phyloP scores from a whole-genome alignment of 1,140 invertebrate genomes.

The Euwallacea fornicatus region DNA sequence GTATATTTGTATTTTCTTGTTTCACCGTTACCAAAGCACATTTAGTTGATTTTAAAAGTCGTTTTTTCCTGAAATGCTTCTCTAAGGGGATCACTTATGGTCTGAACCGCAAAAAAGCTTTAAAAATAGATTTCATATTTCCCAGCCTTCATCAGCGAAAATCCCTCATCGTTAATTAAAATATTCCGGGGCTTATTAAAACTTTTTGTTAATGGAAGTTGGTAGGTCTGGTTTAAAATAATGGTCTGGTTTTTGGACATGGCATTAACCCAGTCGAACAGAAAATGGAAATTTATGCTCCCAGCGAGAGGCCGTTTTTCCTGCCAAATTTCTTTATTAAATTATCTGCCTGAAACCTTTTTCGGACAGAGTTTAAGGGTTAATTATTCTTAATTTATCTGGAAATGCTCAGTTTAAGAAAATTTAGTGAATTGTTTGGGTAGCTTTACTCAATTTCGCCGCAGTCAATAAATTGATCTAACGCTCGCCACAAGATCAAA shows the following conservation, averaged over 20 bases:
- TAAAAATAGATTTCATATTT: neutral
- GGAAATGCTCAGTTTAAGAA: no score
- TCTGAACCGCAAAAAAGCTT: no score
- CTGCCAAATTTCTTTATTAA: conserved; percentile 34
- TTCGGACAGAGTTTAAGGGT: conserved; percentile 11
- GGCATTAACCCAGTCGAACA: conserved; percentile 34
- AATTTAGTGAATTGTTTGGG: no score
- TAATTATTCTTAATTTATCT: conserved; percentile 31
- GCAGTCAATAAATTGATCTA: no score
- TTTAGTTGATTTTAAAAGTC: conserved; percentile 26
- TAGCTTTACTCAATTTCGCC: no score
- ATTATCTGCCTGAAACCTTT: conserved; percentile 25
- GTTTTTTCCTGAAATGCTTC: neutral
- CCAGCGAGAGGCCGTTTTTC: conserved; percentile 27
- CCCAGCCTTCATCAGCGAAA: neutral
- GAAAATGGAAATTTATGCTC: conserved; percentile 33
- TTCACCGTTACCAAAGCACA: conserved; percentile 21
- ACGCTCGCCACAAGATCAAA: no score
- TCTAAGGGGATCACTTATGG: no score
- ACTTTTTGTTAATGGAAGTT: conserved; percentile 31
- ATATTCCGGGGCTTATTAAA: conserved; percentile 22
- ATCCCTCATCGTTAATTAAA: conserved; percentile 18
- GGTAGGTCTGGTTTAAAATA: conserved; percentile 20
- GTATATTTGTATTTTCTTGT: conserved; percentile 29
- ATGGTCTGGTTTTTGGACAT: conserved; percentile 27